phyloP scores from a whole-genome alignment of 1,140 invertebrate genomes.

The Neodiprion lecontei region DNA sequence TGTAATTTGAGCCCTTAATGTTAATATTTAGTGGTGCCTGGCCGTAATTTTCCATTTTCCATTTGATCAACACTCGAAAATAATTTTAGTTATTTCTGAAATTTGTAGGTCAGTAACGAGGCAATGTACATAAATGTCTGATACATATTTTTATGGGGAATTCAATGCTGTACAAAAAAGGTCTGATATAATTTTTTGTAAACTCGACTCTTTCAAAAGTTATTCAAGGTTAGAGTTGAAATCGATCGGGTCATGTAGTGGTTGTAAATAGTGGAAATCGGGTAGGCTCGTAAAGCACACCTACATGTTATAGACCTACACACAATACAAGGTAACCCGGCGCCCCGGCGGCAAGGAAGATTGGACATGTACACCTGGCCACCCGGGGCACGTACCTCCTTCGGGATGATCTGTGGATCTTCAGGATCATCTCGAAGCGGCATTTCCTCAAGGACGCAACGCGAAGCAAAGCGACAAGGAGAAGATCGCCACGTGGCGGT shows the following conservation, averaged over 20 bases:
- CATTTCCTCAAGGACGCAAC: not conserved
- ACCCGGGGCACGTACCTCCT: not conserved
- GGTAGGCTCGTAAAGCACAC: not conserved
- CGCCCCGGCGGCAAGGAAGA: not conserved
- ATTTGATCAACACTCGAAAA: too few species aligned
- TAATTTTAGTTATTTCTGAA: too few species aligned
- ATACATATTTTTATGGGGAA: too few species aligned
- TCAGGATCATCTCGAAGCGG: not conserved
- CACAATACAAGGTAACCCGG: not conserved
- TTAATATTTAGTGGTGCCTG: too few species aligned
- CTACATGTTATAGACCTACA: not conserved
- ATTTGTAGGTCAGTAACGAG: too few species aligned
- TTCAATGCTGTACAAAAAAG: too few species aligned
- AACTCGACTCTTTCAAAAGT: too few species aligned
- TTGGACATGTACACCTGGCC: not conserved
- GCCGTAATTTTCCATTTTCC: too few species aligned
- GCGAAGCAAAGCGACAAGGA: not conserved
- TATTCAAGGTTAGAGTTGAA: too few species aligned
- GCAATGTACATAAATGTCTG: too few species aligned
- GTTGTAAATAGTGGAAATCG: not conserved
- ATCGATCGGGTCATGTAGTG: not conserved
- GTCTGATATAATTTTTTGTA: too few species aligned
- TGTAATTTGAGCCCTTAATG: too few species aligned
- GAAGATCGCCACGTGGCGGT: not conserved
- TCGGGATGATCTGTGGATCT: slow-evolving; percentile 1